Evolutionary conservation across 2,888 invertebrate species (phyloP), one percentile per base, ranked within the genome.

Genomic region (Cataglyphis albicans): DNA sequence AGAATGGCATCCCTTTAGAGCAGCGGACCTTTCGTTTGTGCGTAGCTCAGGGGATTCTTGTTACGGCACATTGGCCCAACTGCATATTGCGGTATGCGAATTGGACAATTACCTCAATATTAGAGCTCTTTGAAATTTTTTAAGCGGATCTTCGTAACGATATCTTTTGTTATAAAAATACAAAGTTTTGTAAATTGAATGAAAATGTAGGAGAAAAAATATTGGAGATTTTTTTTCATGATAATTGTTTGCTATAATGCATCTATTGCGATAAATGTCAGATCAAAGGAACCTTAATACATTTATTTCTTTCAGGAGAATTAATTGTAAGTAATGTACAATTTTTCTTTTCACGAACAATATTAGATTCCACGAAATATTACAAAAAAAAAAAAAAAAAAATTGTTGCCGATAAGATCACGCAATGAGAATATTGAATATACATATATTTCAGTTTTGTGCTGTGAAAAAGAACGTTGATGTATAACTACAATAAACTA

Each of bases 1-100:
- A 44, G 73, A 72, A 59, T 44, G 78, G 73, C 78, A 80, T 80
- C 78, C 72, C 78, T 80, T 80, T 80, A 44, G 78, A 21, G n/a
- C 18, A 48, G 67, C 57, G 44, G 32, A 70, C 32, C 44, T 70
- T 70, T 9, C 25, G 52, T 1, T 21, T 41, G n/a, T 35, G 59
- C 38, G 35, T 76, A 38, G 65, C 38, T n/a, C 3, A 29, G 12
- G 41, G 75, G 38, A 18, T 65, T 35, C 67, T 38, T 55, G 38
- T 75, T 75, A 75, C 35, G 52, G 52, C 52, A 35, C 41, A 29
- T 59, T 65, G 63, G 64, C 21, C 35, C 25, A 35, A 32, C 48
- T 65, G n/a, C 25, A 67, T 52, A 76, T 76, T 67, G 67, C 52
- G 65, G 25, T 38, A 38, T 48, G 48, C 52, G 52, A 48, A 76